phyloP scores from a whole-genome alignment of 2,797 vertebrate species.

The Oophaga sylvatica region DNA sequence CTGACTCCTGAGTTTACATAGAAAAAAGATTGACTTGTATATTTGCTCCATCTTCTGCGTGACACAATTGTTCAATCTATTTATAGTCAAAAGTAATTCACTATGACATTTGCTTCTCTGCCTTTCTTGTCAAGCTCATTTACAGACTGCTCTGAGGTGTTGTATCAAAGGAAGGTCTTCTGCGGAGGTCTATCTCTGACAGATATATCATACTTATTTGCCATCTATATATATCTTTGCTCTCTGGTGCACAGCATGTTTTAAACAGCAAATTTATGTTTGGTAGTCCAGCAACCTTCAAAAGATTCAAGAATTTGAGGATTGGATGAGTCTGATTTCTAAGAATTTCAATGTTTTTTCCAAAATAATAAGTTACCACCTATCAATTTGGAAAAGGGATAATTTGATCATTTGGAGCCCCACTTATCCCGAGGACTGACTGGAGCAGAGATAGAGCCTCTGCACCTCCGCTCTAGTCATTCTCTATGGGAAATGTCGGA shows the following conservation, averaged over 20 bases:
- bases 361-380: too few relatives aligned
- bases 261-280: not conserved
- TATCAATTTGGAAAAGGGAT: too few relatives aligned
- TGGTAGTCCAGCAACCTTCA: not conserved
- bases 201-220: not conserved
- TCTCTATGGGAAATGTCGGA: too few relatives aligned
- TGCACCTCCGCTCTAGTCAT: too few relatives aligned
- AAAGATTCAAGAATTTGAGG: not conserved
- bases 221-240: not conserved
- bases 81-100: conserved; percentile 4
- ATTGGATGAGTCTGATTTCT: not conserved
- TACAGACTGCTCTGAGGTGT: conserved; percentile 4
- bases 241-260: not conserved
- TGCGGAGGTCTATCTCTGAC: not conserved
- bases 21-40: not conserved
- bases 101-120: conserved; percentile 20
- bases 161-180: conserved; percentile 6
- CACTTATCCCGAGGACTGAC: too few relatives aligned
- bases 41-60: not conserved
- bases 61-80: not conserved
- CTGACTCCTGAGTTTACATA: not conserved
- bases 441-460: too few relatives aligned
- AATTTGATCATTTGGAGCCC: too few relatives aligned
- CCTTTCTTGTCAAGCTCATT: conserved; percentile 24
- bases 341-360: not conserved